Evolutionary conservation across 2,797 vertebrate genomes (phyloP), one percentile per base, ranked within the genome.

Genomic region (Sebastes hopkinsi): DNA sequence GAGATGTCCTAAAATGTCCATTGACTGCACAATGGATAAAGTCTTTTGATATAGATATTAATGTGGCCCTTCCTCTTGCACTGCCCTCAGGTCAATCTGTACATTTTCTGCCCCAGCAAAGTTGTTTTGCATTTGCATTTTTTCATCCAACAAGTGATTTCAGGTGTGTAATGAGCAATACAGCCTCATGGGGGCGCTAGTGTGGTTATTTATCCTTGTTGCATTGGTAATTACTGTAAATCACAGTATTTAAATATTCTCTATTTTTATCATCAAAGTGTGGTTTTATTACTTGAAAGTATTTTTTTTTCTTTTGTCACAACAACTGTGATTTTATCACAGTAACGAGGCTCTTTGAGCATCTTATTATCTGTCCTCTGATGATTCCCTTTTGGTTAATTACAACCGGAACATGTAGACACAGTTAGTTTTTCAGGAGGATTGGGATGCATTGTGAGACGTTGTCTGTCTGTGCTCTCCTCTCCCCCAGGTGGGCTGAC

Each of bases 401-500:
- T 61, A 65, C 8, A 81, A 27, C 22, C 5, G n/a, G 36, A 61
- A 59, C n/a, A 25, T 64, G 7, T 9, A 78, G 13, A 67, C 5
- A 9, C 20, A 32, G 7, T 61, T 18, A 46, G 27, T 58, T 68
- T 71, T 70, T 61, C 20, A 56, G 46, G 8, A 76, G 29, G 27
- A 64, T 30, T 42, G 25, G 61, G 13, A 62, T n/a, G 69, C 42
- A 75, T 54, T 75, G 72, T 74, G 65, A 67, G 56, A 50, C 50
- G 3, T 16, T 67, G 30, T 74, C 73, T 55, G 42, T 80, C 80
- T 52, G 62, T 89, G 66, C 77, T 73, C 36, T 70, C 23, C 67
- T 69, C 18, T 52, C 20, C 46, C 60, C 68, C 76, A 84, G 73
- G 66, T 80, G 25, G 67, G 72, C 58, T 71, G 77, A 82, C 79